These are phyloP conservation scores for Crocodylus rhombifer DNA, from an alignment of 2,797 vertebrate species.

Conservation along the genomic window DNA sequence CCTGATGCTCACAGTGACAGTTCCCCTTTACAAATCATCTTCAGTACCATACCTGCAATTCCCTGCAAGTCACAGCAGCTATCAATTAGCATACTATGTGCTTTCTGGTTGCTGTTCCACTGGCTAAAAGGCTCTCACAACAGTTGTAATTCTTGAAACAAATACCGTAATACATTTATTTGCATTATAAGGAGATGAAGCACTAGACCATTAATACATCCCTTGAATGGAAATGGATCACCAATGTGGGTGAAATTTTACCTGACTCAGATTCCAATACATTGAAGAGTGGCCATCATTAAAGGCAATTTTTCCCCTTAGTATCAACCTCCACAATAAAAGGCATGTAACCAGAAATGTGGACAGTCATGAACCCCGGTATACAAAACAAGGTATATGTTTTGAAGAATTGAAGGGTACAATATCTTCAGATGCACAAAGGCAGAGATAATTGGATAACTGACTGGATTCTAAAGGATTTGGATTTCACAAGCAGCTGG, in stretches of 20 bases:
- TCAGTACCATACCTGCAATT: neutral
- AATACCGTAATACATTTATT: slow-evolving; percentile 33
- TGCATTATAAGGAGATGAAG: slow-evolving; percentile 14
- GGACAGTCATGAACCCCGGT: too few species aligned
- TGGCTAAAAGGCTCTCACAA: neutral
- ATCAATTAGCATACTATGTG: neutral
- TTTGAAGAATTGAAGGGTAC: neutral
- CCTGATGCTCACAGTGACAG: neutral
- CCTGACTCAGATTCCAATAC: neutral
- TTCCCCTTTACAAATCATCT: neutral
- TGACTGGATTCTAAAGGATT: neutral
- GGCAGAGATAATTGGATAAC: neutral
- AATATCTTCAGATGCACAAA: neutral
- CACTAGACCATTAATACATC: neutral
- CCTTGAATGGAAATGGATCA: neutral
- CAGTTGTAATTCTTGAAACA: slow-evolving; percentile 2
- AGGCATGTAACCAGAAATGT: too few species aligned
- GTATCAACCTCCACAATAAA: neutral
- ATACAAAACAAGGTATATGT: too few species aligned
- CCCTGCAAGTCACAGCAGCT: neutral
- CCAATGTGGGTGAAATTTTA: neutral
- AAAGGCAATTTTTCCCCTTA: neutral
- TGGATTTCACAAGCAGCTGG: neutral
- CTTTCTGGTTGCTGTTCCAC: neutral
- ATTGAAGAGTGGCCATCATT: neutral